A percentile compares a stretch with the other conserved stretches of the same genome.
Conservation (phyloP, 2,113 vertebrate genomes). For the Phasianus colchicus region DNA sequence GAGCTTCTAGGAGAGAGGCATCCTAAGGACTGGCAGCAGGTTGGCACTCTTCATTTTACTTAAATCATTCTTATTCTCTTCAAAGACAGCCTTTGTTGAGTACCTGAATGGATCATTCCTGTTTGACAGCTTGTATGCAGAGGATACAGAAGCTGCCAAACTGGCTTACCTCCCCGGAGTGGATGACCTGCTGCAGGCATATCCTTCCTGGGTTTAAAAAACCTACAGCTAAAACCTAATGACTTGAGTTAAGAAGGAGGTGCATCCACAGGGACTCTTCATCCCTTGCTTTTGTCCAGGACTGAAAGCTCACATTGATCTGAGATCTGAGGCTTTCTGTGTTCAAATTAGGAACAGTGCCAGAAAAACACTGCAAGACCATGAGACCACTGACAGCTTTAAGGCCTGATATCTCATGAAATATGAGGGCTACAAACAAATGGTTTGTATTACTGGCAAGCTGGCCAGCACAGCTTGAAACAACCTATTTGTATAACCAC, state of each 20-base stretch:
- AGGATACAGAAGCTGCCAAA: constrained; percentile 81
- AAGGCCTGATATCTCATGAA: constrained; percentile 36
- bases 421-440: constrained; percentile 49
- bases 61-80: constrained; percentile 13
- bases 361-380: constrained; percentile 30
- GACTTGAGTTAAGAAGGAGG: constrained; percentile 23
- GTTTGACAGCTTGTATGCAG: constrained; percentile 84
- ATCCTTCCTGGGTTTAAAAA: constrained; percentile 81
- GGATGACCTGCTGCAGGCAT: constrained; percentile 81
- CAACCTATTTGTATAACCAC: constrained; percentile 7
- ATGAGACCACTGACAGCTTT: constrained; percentile 53
- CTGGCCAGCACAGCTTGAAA: constrained; percentile 31
- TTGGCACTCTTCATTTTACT: constrained; percentile 10
- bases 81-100: constrained; percentile 90
- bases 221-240: neutral
- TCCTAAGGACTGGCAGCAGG: neutral
- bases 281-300: constrained; percentile 47
- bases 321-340: constrained; percentile 49
- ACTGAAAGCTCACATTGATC: constrained; percentile 52
- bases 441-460: constrained; percentile 34
- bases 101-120: constrained; percentile 84
- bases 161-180: constrained; percentile 80
- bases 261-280: constrained; percentile 29
- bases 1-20: neutral
- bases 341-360: constrained; percentile 38